Evolutionary conservation across 2,888 invertebrate species (phyloP).

Genomic region (Euplagia quadripunctaria): DNA sequence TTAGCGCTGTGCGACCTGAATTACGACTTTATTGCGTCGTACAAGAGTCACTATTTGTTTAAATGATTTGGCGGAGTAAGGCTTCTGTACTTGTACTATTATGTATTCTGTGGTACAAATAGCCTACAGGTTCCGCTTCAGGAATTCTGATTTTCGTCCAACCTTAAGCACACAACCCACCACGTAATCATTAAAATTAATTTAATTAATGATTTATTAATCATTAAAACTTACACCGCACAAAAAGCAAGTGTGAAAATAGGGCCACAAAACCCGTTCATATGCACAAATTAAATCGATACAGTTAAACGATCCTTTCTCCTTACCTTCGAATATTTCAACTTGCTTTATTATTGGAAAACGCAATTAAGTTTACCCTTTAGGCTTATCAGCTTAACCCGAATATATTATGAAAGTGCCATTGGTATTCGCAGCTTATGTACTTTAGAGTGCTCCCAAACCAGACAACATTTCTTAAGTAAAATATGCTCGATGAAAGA

Average conservation of each 20-base stretch:
- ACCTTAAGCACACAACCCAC: neutral
- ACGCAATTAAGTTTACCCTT: constrained; percentile 54
- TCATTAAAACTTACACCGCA: neutral
- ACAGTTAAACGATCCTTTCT: constrained; percentile 43
- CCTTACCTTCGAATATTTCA: constrained; percentile 42
- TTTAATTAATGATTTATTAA: neutral
- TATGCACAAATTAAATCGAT: constrained; percentile 28
- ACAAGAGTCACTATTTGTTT: too few species aligned
- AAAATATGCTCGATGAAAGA: neutral
- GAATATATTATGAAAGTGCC: constrained; percentile 50
- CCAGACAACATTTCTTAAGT: neutral
- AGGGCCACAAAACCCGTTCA: constrained; percentile 36
- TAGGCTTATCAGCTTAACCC: constrained; percentile 49
- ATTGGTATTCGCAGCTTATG: constrained; percentile 18
- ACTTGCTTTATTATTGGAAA: constrained; percentile 42
- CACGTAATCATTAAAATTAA: neutral
- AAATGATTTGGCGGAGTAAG: too few species aligned
- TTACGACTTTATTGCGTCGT: too few species aligned
- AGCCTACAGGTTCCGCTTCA: too few species aligned
- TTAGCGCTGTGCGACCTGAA: too few species aligned
- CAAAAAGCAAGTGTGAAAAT: constrained; percentile 14
- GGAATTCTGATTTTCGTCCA: too few species aligned
- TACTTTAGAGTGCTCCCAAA: neutral
- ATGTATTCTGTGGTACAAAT: too few species aligned
- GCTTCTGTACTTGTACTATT: too few species aligned